Evolutionary conservation across 1,140 invertebrate genomes (phyloP), one percentile per base, ranked within the genome.

Genomic region (Drosophila jambulina): DNA sequence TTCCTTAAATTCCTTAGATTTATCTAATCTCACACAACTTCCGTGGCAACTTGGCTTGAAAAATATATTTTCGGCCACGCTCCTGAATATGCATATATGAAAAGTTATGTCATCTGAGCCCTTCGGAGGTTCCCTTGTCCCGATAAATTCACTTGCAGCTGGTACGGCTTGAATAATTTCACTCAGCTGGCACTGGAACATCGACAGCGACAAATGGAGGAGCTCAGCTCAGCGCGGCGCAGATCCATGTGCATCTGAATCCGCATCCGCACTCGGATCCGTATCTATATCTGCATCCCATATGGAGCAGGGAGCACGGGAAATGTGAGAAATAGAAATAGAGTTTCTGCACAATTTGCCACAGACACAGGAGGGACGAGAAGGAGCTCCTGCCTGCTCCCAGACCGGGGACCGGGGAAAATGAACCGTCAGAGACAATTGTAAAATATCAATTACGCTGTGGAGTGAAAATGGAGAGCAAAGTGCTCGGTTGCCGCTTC

Each of bases 371-470:
- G 4, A 15, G 53, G 25, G 34, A 27, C 29, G 19, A n/a, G 58
- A 38, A 4, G 23, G 74, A 15, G 1, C 9, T 10, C 1, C n/a
- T 19, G 8, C 36, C 42, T 21, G 1, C 21, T 1, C 2, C 21
- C 10, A 36, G 10, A 19, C 42, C 7, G 40, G 45, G 43, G 43
- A 32, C 25, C 13, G 19, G 40, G 49, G 46, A 32, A 49, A 60
- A 48, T 79, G 32, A 69, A 71, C 40, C 56, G 49, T 36, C 59
- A 65, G 77, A 69, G 56, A 86, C 84, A 87, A 88, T 88, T 83
- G 83, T 77, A 83, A 87, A 88, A 87, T 87, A 87, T 87, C 83
- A 87, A 87, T 87, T 87, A 87, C 83, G 72, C 48, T 83, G 86
- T 62, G 75, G 75, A 78, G 75, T 78, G 75, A 69, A 76, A 76